Conservation (phyloP, 2,888 invertebrate species). For the Tinea semifulvella region DNA sequence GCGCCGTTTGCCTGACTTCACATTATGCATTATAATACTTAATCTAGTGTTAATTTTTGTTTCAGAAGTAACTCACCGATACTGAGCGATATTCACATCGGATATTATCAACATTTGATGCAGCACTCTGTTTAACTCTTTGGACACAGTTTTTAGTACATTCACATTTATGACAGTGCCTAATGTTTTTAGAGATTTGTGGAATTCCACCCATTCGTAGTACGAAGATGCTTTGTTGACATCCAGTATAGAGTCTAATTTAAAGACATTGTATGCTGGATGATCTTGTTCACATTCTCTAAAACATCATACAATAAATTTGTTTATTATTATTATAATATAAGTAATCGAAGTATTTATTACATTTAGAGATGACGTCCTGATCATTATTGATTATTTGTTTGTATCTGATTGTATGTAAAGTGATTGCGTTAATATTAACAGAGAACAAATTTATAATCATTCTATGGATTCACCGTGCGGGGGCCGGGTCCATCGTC, state of each 20-base stretch:
- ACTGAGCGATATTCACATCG: slow-evolving; percentile 69
- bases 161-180: slow-evolving; percentile 63
- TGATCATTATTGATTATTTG: too few relatives aligned
- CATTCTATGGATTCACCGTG: too few relatives aligned
- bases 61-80: slow-evolving; percentile 56
- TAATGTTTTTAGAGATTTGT: slow-evolving; percentile 59
- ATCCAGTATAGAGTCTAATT: slow-evolving; percentile 74
- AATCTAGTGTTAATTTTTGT: too few relatives aligned
- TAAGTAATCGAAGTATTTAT: too few relatives aligned
- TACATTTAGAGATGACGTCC: too few relatives aligned
- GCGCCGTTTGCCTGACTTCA: too few relatives aligned
- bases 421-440: background rate
- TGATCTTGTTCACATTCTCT: slow-evolving; percentile 78
- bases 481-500: too few relatives aligned
- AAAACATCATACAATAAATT: slow-evolving; percentile 23
- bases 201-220: slow-evolving; percentile 70
- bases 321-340: too few relatives aligned
- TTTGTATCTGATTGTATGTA: too few relatives aligned
- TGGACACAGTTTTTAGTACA: slow-evolving; percentile 62
- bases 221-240: slow-evolving; percentile 73
- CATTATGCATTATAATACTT: too few relatives aligned
- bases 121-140: slow-evolving; percentile 64
- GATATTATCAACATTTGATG: slow-evolving; percentile 66
- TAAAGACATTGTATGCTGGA: slow-evolving; percentile 78
- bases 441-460: background rate